Evolutionary conservation across 2,797 vertebrate genomes (phyloP).

Genomic region (Buceros bicornis): DNA sequence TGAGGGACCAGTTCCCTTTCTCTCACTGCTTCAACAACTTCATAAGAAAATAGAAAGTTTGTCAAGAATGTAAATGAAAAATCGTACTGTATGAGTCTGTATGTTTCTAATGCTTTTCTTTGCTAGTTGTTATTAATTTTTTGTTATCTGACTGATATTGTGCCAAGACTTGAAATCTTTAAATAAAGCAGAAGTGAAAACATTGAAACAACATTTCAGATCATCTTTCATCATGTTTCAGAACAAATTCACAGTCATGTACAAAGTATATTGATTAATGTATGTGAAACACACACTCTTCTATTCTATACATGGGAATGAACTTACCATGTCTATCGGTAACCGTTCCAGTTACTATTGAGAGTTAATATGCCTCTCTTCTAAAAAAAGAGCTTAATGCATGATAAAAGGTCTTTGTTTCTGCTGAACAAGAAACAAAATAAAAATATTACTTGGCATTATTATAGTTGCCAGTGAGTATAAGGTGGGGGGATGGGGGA

Average conservation of each 20-base stretch:
- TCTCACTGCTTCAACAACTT: neutral
- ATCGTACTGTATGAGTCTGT: accelerated
- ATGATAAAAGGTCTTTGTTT: neutral
- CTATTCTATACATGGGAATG: neutral
- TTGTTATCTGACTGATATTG: neutral
- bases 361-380: neutral
- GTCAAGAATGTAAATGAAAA: neutral
- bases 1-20: neutral
- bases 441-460: neutral
- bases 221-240: neutral
- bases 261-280: neutral
- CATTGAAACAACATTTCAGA: neutral
- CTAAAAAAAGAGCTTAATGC: neutral
- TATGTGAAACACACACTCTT: neutral
- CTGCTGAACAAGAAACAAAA: neutral
- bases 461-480: neutral
- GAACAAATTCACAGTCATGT: neutral
- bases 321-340: neutral
- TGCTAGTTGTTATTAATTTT: neutral
- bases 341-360: neutral
- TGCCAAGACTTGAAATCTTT: neutral
- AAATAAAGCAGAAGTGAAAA: neutral
- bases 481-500: accelerated
- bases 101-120: neutral
- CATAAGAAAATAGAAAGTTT: neutral